Base-by-base conservation (phyloP, 2,113 vertebrate genomes). In the Phylloscopus whistleri region DNA sequence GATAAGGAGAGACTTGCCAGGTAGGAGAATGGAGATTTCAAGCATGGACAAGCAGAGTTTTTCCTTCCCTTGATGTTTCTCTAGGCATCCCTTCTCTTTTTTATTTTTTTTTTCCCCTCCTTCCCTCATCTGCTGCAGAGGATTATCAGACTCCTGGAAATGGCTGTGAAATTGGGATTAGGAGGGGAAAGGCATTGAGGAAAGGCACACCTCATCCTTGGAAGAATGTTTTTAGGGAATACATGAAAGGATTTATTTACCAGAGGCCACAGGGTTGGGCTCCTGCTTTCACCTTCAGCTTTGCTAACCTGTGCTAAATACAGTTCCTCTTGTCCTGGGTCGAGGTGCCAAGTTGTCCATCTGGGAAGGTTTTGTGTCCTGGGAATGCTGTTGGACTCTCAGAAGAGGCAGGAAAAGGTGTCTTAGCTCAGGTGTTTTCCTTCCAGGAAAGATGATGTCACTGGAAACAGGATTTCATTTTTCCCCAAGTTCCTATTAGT, bases 1-100 rank as follows among this genome's bases (percentile, higher is more conserved):
- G 98, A 99, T 98, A 99, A 99, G 98, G 98, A 99, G 98, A 99
- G 98, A 97, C 98, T 98, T 95, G 98, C 98, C 98, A 99, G 98
- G 98, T 99, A 98, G 97, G 98, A 98, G 94, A 97, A 94, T 33
- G 82, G 96, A 97, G 94, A 95, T 96, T 93, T 82, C 97, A 77
- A 97, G 98, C 98, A 98, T 98, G 96, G 96, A 96, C 93, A 94
- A 97, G 94, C 97, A 93, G 96, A 95, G 93, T 90, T 37, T 95
- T 89, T 86, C 87, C 68, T 93, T 58, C 62, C 91, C 91, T 96
- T 94, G 7, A 51, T 84, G 85, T 94, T 79, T 93, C 73, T 93
- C 55, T 39, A 95, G 95, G 94, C 90, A 72, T 96, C 84, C 93
- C 93, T 87, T 84, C 24, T 92, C 46, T 73, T 10, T 79, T 64